Percentiles rank a stretch among this genome's conserved stretches.
Evolutionary conservation across 2,797 vertebrate species (phyloP).

Genomic region (Hipposideros larvatus): DNA sequence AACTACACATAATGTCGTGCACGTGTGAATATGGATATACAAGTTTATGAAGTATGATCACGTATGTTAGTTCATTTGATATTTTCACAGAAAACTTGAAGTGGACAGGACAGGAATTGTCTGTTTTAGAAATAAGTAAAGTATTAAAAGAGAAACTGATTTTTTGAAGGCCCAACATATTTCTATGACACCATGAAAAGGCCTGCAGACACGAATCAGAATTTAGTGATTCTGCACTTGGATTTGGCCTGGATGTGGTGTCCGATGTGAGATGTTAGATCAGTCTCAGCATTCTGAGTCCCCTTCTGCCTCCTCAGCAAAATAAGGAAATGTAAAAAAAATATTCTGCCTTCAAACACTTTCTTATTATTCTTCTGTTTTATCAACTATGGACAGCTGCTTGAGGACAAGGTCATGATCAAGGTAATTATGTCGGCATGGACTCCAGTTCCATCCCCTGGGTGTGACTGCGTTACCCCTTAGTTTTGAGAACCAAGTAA

Average conservation of each 20-base stretch:
- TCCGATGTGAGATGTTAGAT: rapidly evolving
- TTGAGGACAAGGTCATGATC: rapidly evolving
- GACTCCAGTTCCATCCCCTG: not conserved
- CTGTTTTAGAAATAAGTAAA: not conserved
- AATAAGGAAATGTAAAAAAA: not conserved
- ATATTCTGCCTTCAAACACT: not conserved
- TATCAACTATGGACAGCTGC: not conserved
- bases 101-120: not conserved
- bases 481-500: not conserved
- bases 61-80: no score
- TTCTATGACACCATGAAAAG: not conserved
- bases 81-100: not conserved
- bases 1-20: no score
- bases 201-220: not conserved
- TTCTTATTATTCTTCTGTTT: not conserved
- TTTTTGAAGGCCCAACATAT: not conserved
- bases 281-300: not conserved
- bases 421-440: not conserved
- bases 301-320: not conserved
- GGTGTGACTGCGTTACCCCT: not conserved
- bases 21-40: not conserved
- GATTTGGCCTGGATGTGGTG: rapidly evolving
- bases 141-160: no score
- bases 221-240: not conserved
- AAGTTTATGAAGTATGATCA: not conserved